These are phyloP conservation scores for Astropecten irregularis DNA, from an alignment of 53 echinoderm and acorn worm genomes.

Conservation along the genomic window DNA sequence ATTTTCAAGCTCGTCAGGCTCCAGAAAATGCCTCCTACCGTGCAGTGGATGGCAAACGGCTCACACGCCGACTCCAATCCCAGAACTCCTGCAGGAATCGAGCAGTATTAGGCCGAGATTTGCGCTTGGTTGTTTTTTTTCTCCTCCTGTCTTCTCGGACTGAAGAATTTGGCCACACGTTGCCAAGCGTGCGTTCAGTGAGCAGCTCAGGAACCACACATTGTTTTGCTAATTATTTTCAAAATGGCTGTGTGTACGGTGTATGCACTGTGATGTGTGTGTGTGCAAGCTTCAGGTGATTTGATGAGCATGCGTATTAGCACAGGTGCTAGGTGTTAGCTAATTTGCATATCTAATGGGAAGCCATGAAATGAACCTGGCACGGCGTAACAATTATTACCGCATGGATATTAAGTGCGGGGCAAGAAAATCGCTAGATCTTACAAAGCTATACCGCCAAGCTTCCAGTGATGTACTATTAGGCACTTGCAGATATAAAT, in stretches of 20 bases:
- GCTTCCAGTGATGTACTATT: no score
- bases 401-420: background rate
- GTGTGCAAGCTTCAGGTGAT: constrained; percentile 33
- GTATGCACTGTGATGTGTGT: background rate
- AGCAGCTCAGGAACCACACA: constrained; percentile 46
- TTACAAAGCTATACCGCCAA: background rate
- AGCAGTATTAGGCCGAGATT: constrained; percentile 28
- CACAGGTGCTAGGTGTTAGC: constrained; percentile 49
- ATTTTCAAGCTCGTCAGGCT: constrained; percentile 1
- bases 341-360: constrained; percentile 60
- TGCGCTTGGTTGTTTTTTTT: background rate
- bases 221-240: constrained; percentile 92
- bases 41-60: background rate
- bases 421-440: background rate
- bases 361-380: background rate
- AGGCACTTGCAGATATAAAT: no score
- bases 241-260: constrained; percentile 69
- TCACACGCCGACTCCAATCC: background rate
- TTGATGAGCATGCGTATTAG: constrained; percentile 81
- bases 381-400: background rate
- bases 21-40: constrained; percentile 1
- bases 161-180: background rate
- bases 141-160: background rate
- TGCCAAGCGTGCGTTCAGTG: constrained; percentile 25
- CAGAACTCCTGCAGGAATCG: constrained; percentile 15